These are phyloP conservation scores for Porites divaricata DNA, from an alignment of 92 coral and sea anemone genomes.

Conservation along the genomic window DNA sequence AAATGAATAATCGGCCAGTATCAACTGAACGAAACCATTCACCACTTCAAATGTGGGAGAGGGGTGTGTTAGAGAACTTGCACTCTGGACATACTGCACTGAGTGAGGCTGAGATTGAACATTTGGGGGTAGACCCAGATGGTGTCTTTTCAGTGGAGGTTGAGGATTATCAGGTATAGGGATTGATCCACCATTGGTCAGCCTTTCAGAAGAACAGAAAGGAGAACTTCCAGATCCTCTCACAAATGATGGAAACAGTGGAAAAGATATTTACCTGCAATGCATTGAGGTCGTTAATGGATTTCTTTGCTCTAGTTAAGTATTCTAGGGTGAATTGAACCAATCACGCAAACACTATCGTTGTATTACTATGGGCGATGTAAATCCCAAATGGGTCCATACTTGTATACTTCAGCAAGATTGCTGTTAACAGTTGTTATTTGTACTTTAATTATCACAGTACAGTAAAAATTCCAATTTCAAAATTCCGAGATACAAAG, in stretches of 20 bases:
- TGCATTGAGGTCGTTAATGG: conserved; percentile 27
- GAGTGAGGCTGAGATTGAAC: conserved; percentile 27
- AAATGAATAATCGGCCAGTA: conserved; percentile 47
- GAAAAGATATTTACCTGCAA: conserved; percentile 18
- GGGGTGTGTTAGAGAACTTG: conserved; percentile 45
- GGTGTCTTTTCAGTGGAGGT: conserved; percentile 29
- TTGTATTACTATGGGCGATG: too few relatives aligned
- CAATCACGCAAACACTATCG: too few relatives aligned
- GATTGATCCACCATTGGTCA: conserved; percentile 27
- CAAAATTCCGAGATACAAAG: too few relatives aligned
- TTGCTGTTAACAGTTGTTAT: too few relatives aligned
- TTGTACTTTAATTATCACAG: too few relatives aligned
- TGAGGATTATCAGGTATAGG: conserved; percentile 43
- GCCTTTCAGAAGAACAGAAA: conserved; percentile 21
- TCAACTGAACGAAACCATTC: conserved; percentile 52
- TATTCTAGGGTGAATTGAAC: too few relatives aligned
- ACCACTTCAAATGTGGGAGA: conserved; percentile 43
- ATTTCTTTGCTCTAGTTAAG: too few relatives aligned
- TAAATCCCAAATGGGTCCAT: too few relatives aligned
- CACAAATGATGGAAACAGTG: conserved; percentile 40
- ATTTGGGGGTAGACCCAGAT: conserved; percentile 32
- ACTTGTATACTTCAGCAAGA: too few relatives aligned
- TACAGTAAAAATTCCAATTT: too few relatives aligned
- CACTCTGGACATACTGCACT: conserved; percentile 40
- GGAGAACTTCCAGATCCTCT: conserved; percentile 24